Base-by-base conservation (phyloP, 2,888 invertebrate genomes). In the Xiphydria camelus region DNA sequence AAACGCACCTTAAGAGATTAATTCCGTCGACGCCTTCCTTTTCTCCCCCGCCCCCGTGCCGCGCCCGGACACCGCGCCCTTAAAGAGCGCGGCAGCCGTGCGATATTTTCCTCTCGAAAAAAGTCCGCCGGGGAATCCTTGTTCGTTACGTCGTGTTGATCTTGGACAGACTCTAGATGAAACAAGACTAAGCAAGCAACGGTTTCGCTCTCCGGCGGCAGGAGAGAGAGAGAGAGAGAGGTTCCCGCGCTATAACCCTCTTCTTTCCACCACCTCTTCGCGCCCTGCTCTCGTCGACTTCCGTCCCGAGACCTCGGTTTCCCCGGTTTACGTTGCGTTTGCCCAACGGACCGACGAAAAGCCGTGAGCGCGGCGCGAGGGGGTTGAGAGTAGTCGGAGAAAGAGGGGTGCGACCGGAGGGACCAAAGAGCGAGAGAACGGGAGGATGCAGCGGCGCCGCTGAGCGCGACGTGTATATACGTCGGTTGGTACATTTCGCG, bases 1-100 rank as follows among this genome's bases (percentile, higher is more conserved):
- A n/a, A n/a, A n/a, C n/a, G n/a, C n/a, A n/a, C n/a, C n/a, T n/a
- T 47, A 44, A 52, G 51, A 55, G 55, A 55, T 55, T 55, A 55
- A 55, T 55, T 52, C 55, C 32, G 37, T 37, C 39, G 41, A 23
- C 33, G 42, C 37, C 22, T 37, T 10, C 39, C 33, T 34, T 36
- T 39, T 20, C 32, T 19, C 19, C 33, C 29, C 10, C 5, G 5
- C 29, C 7, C 3, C 12, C 7, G 14, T 26, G 12, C 29, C 29
- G 7, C 29, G 3, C 10, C 29, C 10, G n/a, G 3, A 12, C 29
- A 3, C 12, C 12, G 1, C 12, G 2, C 29, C 14, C 10, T 34
- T n/a, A n/a, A n/a, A n/a, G 44, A 39, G 42, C 32, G 32, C 39
- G 39, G 43, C 22, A 36, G 20, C 10, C 23, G 23, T 39, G 29